Base-by-base conservation (phyloP, 64 coral and sea anemone species). In the Actinia tenebrosa region DNA sequence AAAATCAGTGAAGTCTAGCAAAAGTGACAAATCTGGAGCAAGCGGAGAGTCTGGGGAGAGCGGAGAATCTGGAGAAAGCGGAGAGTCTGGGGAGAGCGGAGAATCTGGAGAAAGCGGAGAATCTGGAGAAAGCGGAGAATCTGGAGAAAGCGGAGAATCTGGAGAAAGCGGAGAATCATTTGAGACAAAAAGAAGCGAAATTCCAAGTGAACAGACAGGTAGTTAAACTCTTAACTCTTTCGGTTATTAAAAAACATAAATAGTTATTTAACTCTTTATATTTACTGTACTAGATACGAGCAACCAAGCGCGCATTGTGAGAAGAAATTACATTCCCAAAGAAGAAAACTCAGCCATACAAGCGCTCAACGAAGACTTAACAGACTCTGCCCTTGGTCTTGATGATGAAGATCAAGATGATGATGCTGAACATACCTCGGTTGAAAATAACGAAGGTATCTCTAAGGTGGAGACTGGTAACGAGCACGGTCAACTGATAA, bases 251-350 rank as follows among this genome's bases (percentile, higher is more conserved):
- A 66, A 66, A n/a, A 23, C n/a, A 66, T 7, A 66, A 66, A 66
- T 10, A 23, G 18, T 61, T 61, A 66, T n/a, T 18, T 25, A 23
- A 66, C 22, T 25, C n/a, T 66, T 3, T 66, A 5, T 66, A 5
- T n/a, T 66, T 5, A 66, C 63, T 2, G n/a, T 66, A 7, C 0
- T 66, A 66, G 63, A 66, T 66, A 23, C 63, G 19, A 66, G 10
- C 60, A 16, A 66, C 5, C 30, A 23, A 66, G 22, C 18, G 27
- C 55, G 78, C 3, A 10, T 91, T 78, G n/a, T 26, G 17, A 15
- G 85, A 64, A 18, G 90, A 89, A 95, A 82, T 69, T 75, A 64
- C 84, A 84, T 86, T 59, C 69, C 89, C 56, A 79, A 62, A 75
- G 63, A 86, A 44, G 78, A 87, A 84, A 45, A 84, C 64, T 60